A percentile compares a stretch with the other conserved stretches of the same genome.
phyloP scores from a whole-genome alignment of 2,888 invertebrate species.

The Zygogramma bicolorata region DNA sequence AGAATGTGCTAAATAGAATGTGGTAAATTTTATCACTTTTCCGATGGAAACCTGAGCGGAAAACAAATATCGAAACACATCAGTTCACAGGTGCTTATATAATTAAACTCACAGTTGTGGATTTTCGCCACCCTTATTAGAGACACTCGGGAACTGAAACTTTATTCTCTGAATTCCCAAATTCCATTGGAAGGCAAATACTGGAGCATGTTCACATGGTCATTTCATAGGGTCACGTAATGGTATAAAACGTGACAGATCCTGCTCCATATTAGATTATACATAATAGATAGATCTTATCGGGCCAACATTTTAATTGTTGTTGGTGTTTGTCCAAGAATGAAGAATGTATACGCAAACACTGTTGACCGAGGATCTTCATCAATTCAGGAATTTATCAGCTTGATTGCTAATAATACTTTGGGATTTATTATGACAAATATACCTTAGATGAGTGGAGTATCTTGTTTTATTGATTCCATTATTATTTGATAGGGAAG shows the following conservation, averaged over 20 bases:
- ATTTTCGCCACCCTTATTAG: not conserved
- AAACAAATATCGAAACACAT: no score
- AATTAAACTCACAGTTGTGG: no score
- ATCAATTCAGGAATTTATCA: not conserved
- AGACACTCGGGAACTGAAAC: not conserved
- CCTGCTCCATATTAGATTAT: slow-evolving; percentile 67
- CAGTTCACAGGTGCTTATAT: no score
- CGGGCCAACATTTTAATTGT: slow-evolving; percentile 54
- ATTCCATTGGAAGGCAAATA: slow-evolving; percentile 57
- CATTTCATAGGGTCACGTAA: slow-evolving; percentile 65
- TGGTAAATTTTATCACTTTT: no score
- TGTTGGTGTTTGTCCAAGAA: slow-evolving; percentile 50
- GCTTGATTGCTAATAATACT: not conserved
- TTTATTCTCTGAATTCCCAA: not conserved
- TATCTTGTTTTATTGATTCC: no score
- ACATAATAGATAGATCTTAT: slow-evolving; percentile 57
- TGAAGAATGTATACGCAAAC: slow-evolving; percentile 44
- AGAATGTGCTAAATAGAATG: no score
- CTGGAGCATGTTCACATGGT: slow-evolving; percentile 63
- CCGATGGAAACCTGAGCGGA: no score
- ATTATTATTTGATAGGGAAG: no score
- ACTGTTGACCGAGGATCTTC: not conserved
- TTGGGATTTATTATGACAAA: not conserved
- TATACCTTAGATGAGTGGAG: no score
- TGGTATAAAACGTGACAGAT: slow-evolving; percentile 66